A percentile compares a stretch with the other conserved stretches of the same genome.
phyloP scores from a whole-genome alignment of 2,888 invertebrate species.

The Hololepta plana region DNA sequence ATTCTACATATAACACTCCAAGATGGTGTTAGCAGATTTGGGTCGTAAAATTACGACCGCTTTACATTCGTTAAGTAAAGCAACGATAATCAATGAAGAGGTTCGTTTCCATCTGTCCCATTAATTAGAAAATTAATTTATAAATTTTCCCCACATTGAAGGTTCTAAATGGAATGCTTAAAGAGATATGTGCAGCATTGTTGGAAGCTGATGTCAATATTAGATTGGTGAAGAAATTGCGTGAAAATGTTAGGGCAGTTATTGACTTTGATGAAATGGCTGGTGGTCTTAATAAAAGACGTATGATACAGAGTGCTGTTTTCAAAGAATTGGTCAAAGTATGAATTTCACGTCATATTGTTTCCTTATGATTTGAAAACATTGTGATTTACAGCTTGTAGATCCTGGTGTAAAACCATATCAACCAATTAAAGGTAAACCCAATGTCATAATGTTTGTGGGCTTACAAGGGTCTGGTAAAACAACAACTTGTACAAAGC shows the following conservation, averaged over 20 bases:
- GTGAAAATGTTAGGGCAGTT: conserved; percentile 93
- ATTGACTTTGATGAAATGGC: conserved; percentile 99
- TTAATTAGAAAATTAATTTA: neutral
- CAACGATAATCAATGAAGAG: conserved; percentile 97
- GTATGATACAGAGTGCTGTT: conserved; percentile 98
- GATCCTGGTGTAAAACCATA: conserved; percentile 97
- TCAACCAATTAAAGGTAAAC: conserved; percentile 85
- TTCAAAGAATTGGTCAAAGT: conserved; percentile 96
- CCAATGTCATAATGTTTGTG: conserved; percentile 98
- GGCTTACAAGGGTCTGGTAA: conserved; percentile 98
- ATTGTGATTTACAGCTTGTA: conserved; percentile 63
- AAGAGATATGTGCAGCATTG: conserved; percentile 94
- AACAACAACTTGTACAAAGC: conserved; percentile 98
- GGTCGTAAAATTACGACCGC: conserved; percentile 99
- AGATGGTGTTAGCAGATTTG: conserved; percentile 99
- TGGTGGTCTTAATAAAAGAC: conserved; percentile 89
- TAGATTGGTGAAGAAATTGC: conserved; percentile 79
- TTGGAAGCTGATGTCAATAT: conserved; percentile 97
- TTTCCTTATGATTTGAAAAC: conserved; percentile 5
- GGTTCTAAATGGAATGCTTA: conserved; percentile 98
- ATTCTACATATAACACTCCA: conserved; percentile 18
- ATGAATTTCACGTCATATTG: conserved; percentile 9
- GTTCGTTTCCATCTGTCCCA: conserved; percentile 34
- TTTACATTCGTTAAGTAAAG: conserved; percentile 90
- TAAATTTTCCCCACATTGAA: conserved; percentile 21